Evolutionary conservation across 2,888 invertebrate species (phyloP), one percentile per base, ranked within the genome.

Genomic region (Nomada flava): DNA sequence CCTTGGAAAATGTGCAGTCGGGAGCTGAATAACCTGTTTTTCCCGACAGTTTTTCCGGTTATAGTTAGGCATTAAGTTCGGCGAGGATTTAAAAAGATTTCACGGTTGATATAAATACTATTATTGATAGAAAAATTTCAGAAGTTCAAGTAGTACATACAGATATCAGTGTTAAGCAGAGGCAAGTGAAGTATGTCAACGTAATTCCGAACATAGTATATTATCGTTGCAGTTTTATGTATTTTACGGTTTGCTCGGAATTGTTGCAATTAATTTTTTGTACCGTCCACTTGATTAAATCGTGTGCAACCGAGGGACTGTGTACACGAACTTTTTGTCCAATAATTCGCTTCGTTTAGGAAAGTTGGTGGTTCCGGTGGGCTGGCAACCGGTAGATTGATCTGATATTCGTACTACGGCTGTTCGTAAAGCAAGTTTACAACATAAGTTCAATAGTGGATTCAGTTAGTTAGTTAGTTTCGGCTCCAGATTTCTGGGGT

Each of bases 401-500:
- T 69, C 44, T 18, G 29, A 64, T 47, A 69, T 70, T 76, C 55
- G 23, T 29, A 55, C 4, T n/a, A 26, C 23, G 50, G 73, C 29
- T 65, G 52, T 63, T 78, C 53, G 52, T 23, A 20, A 64, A 78
- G 36, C 55, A 63, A 77, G 67, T 68, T 78, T 72, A 36, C 68
- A 13, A n/a, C 26, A 53, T 36, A 73, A 72, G 59, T 44, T 74
- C 75, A 76, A 77, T 79, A 70, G 60, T 57, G 64, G 57, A 73
- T 73, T 70, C 52, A 73, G 73, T 85, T 76, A 64, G 69, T 59
- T 64, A 60, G 65, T 57, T n/a, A 52, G 62, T 26, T 63, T 63
- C 70, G 70, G 69, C 63, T 77, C 67, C 62, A 57, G 84, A 82
- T 86, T 81, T 84, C 76, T 69, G 75, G 79, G 65, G 68, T 62